Conservation (phyloP, 37 sponge, comb jelly and placozoan species). For the Crambe crambe region DNA sequence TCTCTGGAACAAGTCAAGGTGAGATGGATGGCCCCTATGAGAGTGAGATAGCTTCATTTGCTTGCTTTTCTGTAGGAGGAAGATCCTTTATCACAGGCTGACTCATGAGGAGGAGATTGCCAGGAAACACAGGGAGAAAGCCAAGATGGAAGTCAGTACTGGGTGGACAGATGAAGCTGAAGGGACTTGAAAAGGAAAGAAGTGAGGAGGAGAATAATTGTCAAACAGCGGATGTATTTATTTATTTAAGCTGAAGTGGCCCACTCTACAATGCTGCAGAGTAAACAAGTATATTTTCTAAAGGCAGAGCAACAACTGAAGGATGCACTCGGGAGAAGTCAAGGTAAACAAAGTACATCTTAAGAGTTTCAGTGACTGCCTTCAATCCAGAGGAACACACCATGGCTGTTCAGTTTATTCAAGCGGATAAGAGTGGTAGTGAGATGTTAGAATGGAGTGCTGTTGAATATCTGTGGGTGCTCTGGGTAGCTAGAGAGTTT, state of each 20-base stretch:
- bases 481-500: no score
- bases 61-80: constrained; percentile 9
- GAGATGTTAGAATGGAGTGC: no score
- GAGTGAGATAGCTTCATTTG: not conserved
- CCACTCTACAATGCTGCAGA: constrained; percentile 3
- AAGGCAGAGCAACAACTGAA: constrained; percentile 11
- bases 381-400: no score
- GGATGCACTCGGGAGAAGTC: not conserved
- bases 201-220: not conserved
- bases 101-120: constrained; percentile 1
- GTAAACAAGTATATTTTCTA: not conserved
- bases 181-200: constrained; percentile 9
- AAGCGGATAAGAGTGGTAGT: no score
- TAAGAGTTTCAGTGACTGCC: no score
- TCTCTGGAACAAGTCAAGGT: constrained; percentile 17
- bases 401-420: no score
- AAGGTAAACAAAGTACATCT: not conserved
- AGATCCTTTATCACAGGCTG: constrained; percentile 1
- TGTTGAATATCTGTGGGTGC: no score
- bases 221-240: not conserved
- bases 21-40: not conserved
- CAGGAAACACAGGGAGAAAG: not conserved
- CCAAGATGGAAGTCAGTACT: constrained; percentile 10
- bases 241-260: constrained; percentile 12
- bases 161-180: not conserved